phyloP scores from a whole-genome alignment of 2,113 vertebrate species.

The Dromiciops gliroides region DNA sequence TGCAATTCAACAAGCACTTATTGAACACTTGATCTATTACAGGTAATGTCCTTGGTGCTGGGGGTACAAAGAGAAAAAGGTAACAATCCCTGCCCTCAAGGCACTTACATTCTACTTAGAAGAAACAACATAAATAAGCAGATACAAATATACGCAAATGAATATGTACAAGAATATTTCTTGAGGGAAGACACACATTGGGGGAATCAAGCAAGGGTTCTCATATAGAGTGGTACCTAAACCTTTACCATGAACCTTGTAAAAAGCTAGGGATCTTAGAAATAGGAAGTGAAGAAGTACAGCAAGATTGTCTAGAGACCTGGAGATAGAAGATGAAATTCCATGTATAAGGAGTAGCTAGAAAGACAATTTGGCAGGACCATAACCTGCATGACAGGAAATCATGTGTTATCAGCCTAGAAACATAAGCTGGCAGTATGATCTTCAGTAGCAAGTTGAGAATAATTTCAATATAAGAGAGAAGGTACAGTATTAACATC shows the following conservation, averaged over 20 bases:
- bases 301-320: background rate
- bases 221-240: background rate
- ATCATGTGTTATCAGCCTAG: background rate
- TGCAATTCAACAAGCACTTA: slow-evolving; percentile 7
- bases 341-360: background rate
- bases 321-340: background rate
- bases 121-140: background rate
- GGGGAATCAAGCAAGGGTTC: background rate
- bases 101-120: background rate
- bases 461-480: background rate
- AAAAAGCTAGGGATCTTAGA: background rate
- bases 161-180: background rate
- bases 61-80: background rate
- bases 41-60: background rate
- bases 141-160: background rate
- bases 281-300: background rate
- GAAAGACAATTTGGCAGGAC: background rate
- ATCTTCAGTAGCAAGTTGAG: background rate
- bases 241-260: background rate
- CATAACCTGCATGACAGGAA: background rate
- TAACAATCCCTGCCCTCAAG: background rate
- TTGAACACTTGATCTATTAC: background rate
- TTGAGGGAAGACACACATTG: background rate
- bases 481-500: background rate
- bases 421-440: background rate